Base-by-base conservation (phyloP, 2,797 vertebrate genomes). In the Pempheris klunzingeri region DNA sequence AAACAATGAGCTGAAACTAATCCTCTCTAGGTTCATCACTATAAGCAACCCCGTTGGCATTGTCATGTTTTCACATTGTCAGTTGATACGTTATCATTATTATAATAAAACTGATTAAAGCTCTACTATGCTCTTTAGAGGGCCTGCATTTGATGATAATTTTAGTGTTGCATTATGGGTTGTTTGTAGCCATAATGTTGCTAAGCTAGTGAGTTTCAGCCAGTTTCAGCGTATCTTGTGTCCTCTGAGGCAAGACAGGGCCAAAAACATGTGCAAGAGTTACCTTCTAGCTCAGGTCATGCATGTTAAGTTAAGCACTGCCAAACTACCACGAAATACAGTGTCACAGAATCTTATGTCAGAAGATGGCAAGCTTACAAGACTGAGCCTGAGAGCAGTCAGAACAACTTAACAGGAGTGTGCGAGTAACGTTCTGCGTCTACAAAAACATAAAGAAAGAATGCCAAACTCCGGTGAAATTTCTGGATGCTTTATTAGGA, bases 401-500 rank as follows among this genome's bases (percentile, higher is more conserved):
- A 34, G 26, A 68, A 26, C 64, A 68, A 26, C 64, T 22, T 44
- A 13, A 62, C 28, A 61, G 34, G 24, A 44, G 17, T 30, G 26
- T 32, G 43, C 15, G 18, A 46, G 20, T 18, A 49, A 41, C 14
- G n/a, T 49, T 12, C 22, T 22, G n/a, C n/a, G 24, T 12, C 4
- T 24, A 24, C 10, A 39, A 39, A 5, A 12, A 38, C 32, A 36
- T n/a, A 44, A 60, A 20, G 18, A 61, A 61, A 13, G 12, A 47
- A 47, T 34, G 7, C n/a, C 32, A 36, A 24, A 39, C 4, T 14
- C 7, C 20, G 3, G 15, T 24, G 1, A 50, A 10, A 18, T 24
- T 2, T 36, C 17, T 18, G 30, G 15, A 11, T 28, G 17, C 9
- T 38, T 50, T 52, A 18, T 50, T 18, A 36, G 0, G 38, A 49